Percentiles rank a stretch among this genome's conserved stretches.
These are phyloP conservation scores for Diploptera punctata DNA, from an alignment of 2,888 invertebrate species.

Conservation along the genomic window DNA sequence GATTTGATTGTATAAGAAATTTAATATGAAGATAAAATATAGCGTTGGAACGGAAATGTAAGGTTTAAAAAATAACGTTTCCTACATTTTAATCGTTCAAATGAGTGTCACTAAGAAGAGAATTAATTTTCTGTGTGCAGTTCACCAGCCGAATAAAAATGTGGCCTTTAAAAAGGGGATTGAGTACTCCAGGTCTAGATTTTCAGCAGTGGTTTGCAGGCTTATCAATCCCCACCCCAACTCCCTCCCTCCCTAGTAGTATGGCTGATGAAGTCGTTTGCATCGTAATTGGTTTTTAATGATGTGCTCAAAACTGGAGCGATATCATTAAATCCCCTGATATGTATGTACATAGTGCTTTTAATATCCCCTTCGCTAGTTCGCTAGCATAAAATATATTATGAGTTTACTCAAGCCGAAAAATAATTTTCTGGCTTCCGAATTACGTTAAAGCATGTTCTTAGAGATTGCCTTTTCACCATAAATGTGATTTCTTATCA, in stretches of 20 bases:
- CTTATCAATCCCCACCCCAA: not conserved
- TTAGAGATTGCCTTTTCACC: not conserved
- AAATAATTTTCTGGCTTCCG: constrained; percentile 18
- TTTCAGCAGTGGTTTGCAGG: not conserved
- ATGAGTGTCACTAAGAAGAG: too few relatives aligned
- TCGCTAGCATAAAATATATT: not conserved
- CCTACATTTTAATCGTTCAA: too few relatives aligned
- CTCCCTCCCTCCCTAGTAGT: not conserved
- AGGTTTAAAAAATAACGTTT: too few relatives aligned
- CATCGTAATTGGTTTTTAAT: constrained; percentile 41
- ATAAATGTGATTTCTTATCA: not conserved
- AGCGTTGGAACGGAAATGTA: too few relatives aligned
- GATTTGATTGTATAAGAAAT: too few relatives aligned
- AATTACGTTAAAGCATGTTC: not conserved
- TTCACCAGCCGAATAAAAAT: too few relatives aligned
- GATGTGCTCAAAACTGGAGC: constrained; percentile 11
- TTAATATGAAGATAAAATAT: too few relatives aligned
- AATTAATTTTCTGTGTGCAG: too few relatives aligned
- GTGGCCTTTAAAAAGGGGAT: too few relatives aligned
- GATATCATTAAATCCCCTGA: constrained; percentile 23
- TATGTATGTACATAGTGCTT: constrained; percentile 22
- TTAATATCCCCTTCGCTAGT: constrained; percentile 7
- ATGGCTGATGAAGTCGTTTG: constrained; percentile 32
- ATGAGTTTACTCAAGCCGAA: not conserved
- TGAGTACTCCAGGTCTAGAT: too few relatives aligned